Evolutionary conservation across 1,140 invertebrate genomes (phyloP), one percentile per base, ranked within the genome.

Genomic region (Drosophila hydei): DNA sequence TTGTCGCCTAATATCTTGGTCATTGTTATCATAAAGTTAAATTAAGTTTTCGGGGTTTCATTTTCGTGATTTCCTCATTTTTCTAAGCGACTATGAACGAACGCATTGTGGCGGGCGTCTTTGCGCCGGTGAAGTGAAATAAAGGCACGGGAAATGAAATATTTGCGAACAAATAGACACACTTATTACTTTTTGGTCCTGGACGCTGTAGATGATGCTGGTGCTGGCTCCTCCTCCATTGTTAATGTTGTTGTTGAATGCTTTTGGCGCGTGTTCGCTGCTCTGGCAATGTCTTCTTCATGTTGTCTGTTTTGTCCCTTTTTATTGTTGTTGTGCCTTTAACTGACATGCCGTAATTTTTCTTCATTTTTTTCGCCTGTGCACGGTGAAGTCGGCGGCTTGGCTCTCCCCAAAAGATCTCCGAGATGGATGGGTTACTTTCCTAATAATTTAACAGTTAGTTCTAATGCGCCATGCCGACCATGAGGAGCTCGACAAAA

Each of bases 81-180:
- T 55, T 64, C 65, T 68, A 33, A 33, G 43, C 6, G 18, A 51
- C 25, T 43, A 18, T 19, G 14, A 30, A 60, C 47, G 14, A 30
- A 60, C 47, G 54, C 58, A 56, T 42, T 72, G 52, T 64, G 61
- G 69, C 18, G 58, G 43, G 40, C 65, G 58, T 38, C 47, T 68
- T 60, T 16, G 16, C 38, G 38, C n/a, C 38, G 47, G 67, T 36
- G 52, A 67, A 59, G 45, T 59, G 50, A 76, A 51, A 68, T 50
- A 76, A 72, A 69, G 79, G 79, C 68, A 84, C 73, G 80, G 81
- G 81, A 85, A 85, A 85, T 85, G 81, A 85, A 85, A 85, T 87
- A 87, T 85, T 85, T 79, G 81, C 77, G 76, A 85, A 87, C 81
- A 87, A 87, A 88, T 87, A 87, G 81, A 87, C 83, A 88, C 83